Evolutionary conservation across 2,888 invertebrate species (phyloP), one percentile per base, ranked within the genome.

Genomic region (Blomia tropicalis): DNA sequence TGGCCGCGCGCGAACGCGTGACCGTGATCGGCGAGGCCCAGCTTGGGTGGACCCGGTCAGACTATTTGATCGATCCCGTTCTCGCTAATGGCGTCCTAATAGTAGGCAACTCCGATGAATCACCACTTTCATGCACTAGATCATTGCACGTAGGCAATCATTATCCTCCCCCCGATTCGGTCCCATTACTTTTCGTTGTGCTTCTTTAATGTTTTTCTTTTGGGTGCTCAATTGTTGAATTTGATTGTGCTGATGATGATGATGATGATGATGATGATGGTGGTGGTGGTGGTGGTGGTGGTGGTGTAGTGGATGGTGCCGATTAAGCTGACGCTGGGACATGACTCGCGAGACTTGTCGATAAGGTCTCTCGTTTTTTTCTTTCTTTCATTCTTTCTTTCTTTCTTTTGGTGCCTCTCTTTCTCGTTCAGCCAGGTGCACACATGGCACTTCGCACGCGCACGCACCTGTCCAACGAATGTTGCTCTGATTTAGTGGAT

Each of bases 261-360:
- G n/a, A n/a, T n/a, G n/a, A n/a, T n/a, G n/a, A n/a, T n/a, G n/a
- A n/a, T n/a, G n/a, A n/a, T n/a, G n/a, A n/a, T n/a, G n/a, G n/a
- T n/a, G n/a, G n/a, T n/a, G n/a, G n/a, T n/a, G n/a, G n/a, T n/a
- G n/a, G n/a, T n/a, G n/a, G n/a, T n/a, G n/a, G n/a, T n/a, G n/a
- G n/a, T n/a, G n/a, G n/a, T n/a, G n/a, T n/a, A n/a, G n/a, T n/a
- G n/a, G n/a, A n/a, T n/a, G n/a, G n/a, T n/a, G n/a, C n/a, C n/a
- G n/a, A n/a, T n/a, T n/a, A n/a, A n/a, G n/a, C n/a, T 19, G 51
- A 14, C n/a, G 51, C 51, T 47, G 51, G 7, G 7, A n/a, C 51
- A 47, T 47, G 51, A 47, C 51, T 47, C 51, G n/a, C n/a, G 51
- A 47, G 51, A 47, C 51, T 47, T 47, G n/a, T 47, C 51, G 51